Conservation (phyloP, 2,888 invertebrate genomes). For the Lathronympha strigana region DNA sequence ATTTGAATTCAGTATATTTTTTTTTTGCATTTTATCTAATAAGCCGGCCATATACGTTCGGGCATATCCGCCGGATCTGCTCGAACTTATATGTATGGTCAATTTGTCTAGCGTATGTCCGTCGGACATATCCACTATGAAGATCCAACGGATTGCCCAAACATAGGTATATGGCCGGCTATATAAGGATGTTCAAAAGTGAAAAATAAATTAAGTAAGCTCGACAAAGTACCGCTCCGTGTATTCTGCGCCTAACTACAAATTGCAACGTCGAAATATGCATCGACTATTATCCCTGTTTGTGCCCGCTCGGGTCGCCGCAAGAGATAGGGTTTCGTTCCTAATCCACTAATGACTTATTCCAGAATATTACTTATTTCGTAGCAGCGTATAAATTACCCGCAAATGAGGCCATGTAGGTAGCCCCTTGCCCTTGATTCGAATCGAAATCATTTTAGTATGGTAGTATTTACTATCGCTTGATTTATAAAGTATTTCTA, state of each 20-base stretch:
- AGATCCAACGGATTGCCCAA: no score
- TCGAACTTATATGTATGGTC: no score
- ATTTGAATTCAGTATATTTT: no score
- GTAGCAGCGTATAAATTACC: constrained; percentile 23
- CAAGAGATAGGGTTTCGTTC: constrained; percentile 29
- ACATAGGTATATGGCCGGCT: no score
- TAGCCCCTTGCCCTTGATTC: background rate
- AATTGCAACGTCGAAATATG: constrained; percentile 47
- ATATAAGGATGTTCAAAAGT: no score
- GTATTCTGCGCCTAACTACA: constrained; percentile 26
- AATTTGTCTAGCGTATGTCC: no score
- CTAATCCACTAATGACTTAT: constrained; percentile 32
- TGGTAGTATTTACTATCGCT: constrained; percentile 6
- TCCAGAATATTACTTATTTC: constrained; percentile 26
- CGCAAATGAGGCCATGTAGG: constrained; percentile 10
- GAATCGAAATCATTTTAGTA: constrained; percentile 18
- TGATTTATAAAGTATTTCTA: constrained; percentile 32
- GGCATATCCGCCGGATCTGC: no score
- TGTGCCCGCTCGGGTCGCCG: constrained; percentile 31
- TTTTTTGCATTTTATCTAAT: no score
- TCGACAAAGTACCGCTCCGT: background rate
- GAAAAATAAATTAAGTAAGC: no score
- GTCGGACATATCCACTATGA: no score
- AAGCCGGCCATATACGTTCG: no score
- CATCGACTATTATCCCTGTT: constrained; percentile 44